Evolutionary conservation across 2,797 vertebrate genomes (phyloP), one percentile per base, ranked within the genome.

Genomic region (Chelon labrosus): DNA sequence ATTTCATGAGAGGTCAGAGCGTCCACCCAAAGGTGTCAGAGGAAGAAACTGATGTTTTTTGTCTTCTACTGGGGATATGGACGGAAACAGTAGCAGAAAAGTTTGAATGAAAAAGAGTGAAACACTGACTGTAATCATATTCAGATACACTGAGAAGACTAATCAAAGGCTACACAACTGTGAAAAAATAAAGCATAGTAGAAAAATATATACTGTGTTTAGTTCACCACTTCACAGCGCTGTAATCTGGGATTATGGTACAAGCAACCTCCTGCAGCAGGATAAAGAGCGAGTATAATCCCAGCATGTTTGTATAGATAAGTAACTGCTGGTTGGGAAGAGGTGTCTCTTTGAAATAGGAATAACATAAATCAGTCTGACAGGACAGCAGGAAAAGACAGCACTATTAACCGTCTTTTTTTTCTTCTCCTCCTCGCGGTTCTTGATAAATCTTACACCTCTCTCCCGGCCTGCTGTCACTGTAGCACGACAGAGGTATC

Each of bases 191-290:
- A 20, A 25, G 9, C 10, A 14, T 2, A 20, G 2, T 0, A 10
- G 10, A 46, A 52, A 63, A 12, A 41, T 8, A 12, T 41, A 41
- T 41, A 13, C 42, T n/a, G 46, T 49, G 12, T 49, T 27, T 59
- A 9, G 0, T 57, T 44, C 9, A 11, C 38, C 65, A 80, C 31
- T 65, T 75, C 65, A 67, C 72, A 25, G 22, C 39, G 44, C 70
- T 55, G 65, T 93, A 93, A 94, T 93, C 91, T 89, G 80, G 86
- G 93, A 94, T 94, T 93, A 93, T 13, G 55, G 52, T 37, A 58
- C 65, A 56, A 53, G 63, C 14, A 67, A 57, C 70, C 9, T 51
- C 70, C 54, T 79, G 73, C 72, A 69, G n/a, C 51, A 59, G 70
- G 42, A 80, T 73, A 66, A 86, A 57, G 58, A 58, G 46, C 16